phyloP scores from a whole-genome alignment of 2,113 vertebrate species.

The Varanus komodoensis region DNA sequence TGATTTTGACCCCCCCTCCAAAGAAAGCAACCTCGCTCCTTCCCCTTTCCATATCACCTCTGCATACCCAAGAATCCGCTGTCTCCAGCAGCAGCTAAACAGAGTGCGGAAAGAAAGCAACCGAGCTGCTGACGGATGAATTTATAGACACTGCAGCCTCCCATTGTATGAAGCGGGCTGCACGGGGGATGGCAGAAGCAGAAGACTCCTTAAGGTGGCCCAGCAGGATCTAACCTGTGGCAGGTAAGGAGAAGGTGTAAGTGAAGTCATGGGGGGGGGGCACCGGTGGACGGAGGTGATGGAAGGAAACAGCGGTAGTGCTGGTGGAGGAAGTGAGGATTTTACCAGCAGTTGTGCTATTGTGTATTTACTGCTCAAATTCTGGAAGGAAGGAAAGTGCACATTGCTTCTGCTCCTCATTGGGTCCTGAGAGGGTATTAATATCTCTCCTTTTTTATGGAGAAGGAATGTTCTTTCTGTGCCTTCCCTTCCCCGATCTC shows the following conservation, averaged over 20 bases:
- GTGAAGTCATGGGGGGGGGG: background rate
- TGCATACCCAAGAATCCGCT: slow-evolving; percentile 5
- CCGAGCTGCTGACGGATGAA: slow-evolving; percentile 51
- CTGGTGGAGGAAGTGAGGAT: background rate
- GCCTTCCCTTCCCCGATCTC: background rate
- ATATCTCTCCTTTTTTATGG: background rate
- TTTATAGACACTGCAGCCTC: slow-evolving; percentile 51
- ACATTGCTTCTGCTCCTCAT: no score
- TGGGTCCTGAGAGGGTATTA: background rate
- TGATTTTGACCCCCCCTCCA: background rate
- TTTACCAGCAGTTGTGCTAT: background rate
- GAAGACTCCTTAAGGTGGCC: slow-evolving; percentile 11
- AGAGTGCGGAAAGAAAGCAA: slow-evolving; percentile 56
- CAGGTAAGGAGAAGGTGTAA: slow-evolving; percentile 67
- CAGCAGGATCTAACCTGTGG: slow-evolving; percentile 60
- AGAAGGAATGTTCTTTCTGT: background rate
- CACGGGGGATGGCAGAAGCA: background rate
- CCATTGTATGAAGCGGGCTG: slow-evolving; percentile 16
- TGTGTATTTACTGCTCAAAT: background rate
- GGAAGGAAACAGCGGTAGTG: background rate
- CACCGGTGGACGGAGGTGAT: background rate
- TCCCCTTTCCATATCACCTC: slow-evolving; percentile 6
- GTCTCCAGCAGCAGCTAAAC: background rate
- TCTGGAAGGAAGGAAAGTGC: background rate
- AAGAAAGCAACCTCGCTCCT: slow-evolving; percentile 22